These are phyloP conservation scores for Bimastos eiseni DNA, from an alignment of 2,888 invertebrate genomes.

Conservation along the genomic window DNA sequence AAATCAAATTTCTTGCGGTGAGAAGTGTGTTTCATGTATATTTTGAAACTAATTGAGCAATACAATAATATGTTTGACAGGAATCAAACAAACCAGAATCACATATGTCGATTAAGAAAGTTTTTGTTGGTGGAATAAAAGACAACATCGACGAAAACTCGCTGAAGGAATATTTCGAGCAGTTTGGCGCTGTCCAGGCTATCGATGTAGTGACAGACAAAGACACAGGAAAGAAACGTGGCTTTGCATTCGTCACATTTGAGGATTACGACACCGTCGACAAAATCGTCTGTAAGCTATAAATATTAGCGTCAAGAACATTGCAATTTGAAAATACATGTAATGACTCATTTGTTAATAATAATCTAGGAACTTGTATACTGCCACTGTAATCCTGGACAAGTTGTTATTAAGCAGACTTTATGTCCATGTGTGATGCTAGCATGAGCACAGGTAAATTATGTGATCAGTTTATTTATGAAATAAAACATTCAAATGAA, in stretches of 20 bases:
- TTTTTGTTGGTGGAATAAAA: conserved; percentile 90
- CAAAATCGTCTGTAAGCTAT: conserved; percentile 90
- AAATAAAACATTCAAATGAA: no score
- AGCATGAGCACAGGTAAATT: no score
- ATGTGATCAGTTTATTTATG: no score
- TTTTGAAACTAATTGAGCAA: background rate
- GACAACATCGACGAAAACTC: conserved; percentile 90
- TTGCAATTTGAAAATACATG: no score
- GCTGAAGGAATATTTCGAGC: conserved; percentile 64
- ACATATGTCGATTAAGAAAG: conserved; percentile 83
- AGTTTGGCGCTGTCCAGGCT: conserved; percentile 79
- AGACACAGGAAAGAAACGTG: conserved; percentile 87
- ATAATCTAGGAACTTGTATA: no score
- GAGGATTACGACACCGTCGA: conserved; percentile 96
- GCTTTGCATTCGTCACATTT: conserved; percentile 94
- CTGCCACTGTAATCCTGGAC: no score
- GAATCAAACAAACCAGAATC: conserved; percentile 83
- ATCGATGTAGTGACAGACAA: conserved; percentile 89
- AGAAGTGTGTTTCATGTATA: background rate
- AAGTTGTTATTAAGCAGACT: no score
- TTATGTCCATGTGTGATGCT: no score
- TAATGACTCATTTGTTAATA: no score
- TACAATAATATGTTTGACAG: conserved; percentile 45
- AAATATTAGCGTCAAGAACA: background rate
- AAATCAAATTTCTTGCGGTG: background rate